These are phyloP conservation scores for Colistium nudipinnis DNA, from an alignment of 2,113 vertebrate genomes.

Conservation along the genomic window DNA sequence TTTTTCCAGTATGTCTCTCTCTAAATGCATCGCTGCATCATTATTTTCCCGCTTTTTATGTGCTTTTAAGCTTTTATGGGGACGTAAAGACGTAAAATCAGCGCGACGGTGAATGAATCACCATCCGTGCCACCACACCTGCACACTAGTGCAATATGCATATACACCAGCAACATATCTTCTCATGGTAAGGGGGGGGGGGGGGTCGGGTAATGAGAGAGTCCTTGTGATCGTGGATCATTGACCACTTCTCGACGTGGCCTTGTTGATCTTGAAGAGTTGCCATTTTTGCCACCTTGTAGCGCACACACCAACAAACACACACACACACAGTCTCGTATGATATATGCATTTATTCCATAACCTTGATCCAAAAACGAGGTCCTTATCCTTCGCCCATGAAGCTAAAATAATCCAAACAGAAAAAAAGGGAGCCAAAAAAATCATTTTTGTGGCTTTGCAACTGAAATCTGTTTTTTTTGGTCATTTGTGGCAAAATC, in stretches of 20 bases:
- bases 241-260: neutral
- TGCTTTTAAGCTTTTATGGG: neutral
- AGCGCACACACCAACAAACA: neutral
- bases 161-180: neutral
- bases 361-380: neutral
- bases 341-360: neutral
- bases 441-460: too few relatives aligned
- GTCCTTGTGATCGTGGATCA: neutral
- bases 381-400: neutral
- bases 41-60: neutral
- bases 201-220: neutral
- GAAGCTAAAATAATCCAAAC: neutral
- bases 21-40: constrained; percentile 12
- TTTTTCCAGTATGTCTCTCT: constrained; percentile 7
- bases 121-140: too few relatives aligned
- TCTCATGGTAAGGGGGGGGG: neutral
- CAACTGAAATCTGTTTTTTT: too few relatives aligned
- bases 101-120: constrained; percentile 62
- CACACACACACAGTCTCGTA: neutral
- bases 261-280: constrained; percentile 9
- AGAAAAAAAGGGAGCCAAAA: neutral
- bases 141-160: too few relatives aligned
- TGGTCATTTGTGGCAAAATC: too few relatives aligned
- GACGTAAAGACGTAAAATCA: too few relatives aligned
- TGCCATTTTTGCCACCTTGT: constrained; percentile 14